Percentiles rank a stretch among this genome's conserved stretches.
Evolutionary conservation across 2,888 invertebrate species (phyloP).

Genomic region (Ypsolopha sequella): DNA sequence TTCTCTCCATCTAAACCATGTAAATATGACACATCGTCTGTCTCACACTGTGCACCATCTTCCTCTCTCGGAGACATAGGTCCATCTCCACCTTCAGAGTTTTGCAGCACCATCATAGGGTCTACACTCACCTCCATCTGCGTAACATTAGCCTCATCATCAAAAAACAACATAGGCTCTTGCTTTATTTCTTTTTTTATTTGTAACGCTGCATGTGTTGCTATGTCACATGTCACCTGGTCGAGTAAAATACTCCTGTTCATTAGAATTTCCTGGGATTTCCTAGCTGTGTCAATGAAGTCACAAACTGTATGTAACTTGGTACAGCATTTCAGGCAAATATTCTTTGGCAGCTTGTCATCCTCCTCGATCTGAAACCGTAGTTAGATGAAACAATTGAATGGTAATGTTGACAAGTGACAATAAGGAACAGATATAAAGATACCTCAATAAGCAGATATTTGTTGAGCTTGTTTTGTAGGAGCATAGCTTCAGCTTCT

Average conservation of each 20-base stretch:
- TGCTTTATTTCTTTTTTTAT: conserved; percentile 16
- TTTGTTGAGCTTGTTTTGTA: conserved; percentile 76
- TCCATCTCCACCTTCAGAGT: conserved; percentile 47
- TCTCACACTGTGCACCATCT: conserved; percentile 1
- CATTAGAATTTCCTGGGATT: conserved; percentile 72
- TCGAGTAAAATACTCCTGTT: conserved; percentile 43
- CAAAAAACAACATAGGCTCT: conserved; percentile 15
- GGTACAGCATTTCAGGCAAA: conserved; percentile 74
- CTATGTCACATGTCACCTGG: conserved; percentile 37
- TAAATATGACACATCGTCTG: conserved; percentile 33
- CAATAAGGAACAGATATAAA: not conserved
- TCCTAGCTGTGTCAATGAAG: conserved; percentile 75
- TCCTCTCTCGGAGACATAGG: conserved; percentile 17
- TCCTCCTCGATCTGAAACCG: conserved; percentile 72
- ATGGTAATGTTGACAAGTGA: not conserved
- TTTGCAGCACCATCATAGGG: conserved; percentile 77
- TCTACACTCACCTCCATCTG: conserved; percentile 79
- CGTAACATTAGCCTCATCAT: conserved; percentile 38
- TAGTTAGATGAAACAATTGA: not conserved
- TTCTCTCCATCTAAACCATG: conserved; percentile 30
- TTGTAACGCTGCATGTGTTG: conserved; percentile 5
- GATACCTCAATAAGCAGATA: conserved; percentile 76
- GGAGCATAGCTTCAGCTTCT: conserved; percentile 74
- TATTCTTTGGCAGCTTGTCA: conserved; percentile 77
- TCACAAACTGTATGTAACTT: conserved; percentile 76